Evolutionary conservation across 53 echinoderm and acorn worm genomes (phyloP).

Genomic region (Patiria pectinifera): DNA sequence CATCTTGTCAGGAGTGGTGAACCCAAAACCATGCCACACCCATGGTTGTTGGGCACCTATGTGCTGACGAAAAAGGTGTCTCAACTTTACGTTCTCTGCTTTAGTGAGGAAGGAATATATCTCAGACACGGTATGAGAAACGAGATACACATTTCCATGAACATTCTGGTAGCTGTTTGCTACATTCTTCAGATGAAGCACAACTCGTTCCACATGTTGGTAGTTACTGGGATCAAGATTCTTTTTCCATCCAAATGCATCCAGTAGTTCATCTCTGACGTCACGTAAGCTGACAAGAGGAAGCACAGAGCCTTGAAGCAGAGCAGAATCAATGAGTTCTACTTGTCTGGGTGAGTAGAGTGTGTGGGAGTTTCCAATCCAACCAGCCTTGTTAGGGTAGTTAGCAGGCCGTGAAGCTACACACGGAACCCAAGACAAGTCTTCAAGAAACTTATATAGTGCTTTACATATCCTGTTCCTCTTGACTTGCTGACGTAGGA

Average conservation of each 20-base stretch:
- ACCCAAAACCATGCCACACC: conserved; percentile 79
- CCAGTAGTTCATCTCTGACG: not conserved
- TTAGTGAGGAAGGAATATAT: conserved; percentile 38
- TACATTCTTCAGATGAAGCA: conserved; percentile 48
- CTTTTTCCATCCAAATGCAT: conserved; percentile 33
- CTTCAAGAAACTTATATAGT: conserved; percentile 47
- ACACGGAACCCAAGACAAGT: conserved; percentile 69
- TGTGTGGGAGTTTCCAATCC: conserved; percentile 39
- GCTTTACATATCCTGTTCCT: conserved; percentile 38
- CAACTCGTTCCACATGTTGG: conserved; percentile 40
- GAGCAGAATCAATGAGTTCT: conserved; percentile 40
- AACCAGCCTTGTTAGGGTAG: conserved; percentile 55
- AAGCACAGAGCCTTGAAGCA: conserved; percentile 37
- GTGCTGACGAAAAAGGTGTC: not conserved
- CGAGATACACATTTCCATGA: not conserved
- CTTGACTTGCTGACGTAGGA: conserved; percentile 15
- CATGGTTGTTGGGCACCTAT: not conserved
- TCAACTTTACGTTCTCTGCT: not conserved
- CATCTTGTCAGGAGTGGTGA: conserved; percentile 64
- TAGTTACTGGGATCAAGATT: conserved; percentile 39
- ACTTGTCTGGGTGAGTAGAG: conserved; percentile 46
- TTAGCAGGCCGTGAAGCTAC: conserved; percentile 19
- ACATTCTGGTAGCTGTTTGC: not conserved
- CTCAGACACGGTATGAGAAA: conserved; percentile 8
- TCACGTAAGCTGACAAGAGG: conserved; percentile 24